These are phyloP conservation scores for Cryptophagus acutangulus DNA, from an alignment of 2,888 invertebrate species.

Conservation along the genomic window DNA sequence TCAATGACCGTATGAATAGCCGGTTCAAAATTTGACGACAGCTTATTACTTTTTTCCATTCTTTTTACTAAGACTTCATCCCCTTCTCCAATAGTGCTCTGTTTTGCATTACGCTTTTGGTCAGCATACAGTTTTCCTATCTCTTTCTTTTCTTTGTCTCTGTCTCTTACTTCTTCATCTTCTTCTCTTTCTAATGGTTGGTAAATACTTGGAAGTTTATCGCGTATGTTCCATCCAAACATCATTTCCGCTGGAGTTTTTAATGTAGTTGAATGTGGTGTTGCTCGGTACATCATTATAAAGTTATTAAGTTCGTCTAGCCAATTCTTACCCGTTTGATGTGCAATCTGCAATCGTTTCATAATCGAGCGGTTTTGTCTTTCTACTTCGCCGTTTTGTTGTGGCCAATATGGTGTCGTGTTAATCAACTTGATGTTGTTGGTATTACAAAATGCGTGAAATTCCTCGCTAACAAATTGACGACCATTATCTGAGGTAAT, in stretches of 20 bases:
- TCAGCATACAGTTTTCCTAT: constrained; percentile 4
- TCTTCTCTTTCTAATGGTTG: neutral
- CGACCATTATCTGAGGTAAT: constrained; percentile 9
- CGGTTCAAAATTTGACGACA: constrained; percentile 2
- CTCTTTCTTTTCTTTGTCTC: constrained; percentile 8
- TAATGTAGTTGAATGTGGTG: constrained; percentile 5
- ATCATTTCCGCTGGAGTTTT: constrained; percentile 9
- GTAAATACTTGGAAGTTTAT: neutral
- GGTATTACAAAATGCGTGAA: constrained; percentile 21
- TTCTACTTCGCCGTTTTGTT: constrained; percentile 20
- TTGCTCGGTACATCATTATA: constrained; percentile 7
- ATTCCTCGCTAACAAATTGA: constrained; percentile 13
- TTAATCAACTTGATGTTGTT: constrained; percentile 11
- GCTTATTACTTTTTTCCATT: neutral
- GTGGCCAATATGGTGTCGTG: constrained; percentile 15
- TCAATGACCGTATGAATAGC: neutral
- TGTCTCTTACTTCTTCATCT: constrained; percentile 4
- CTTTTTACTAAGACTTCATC: constrained; percentile 3
- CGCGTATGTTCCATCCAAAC: constrained; percentile 6
- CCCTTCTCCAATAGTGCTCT: neutral
- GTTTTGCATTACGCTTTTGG: neutral
- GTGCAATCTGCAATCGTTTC: constrained; percentile 7
- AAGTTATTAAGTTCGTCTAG: constrained; percentile 3
- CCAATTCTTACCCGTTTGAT: neutral
- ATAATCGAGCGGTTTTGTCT: constrained; percentile 5